Percentiles rank a stretch among this genome's conserved stretches.
phyloP scores from a whole-genome alignment of 2,888 invertebrate genomes.

The Orthosia cruda region DNA sequence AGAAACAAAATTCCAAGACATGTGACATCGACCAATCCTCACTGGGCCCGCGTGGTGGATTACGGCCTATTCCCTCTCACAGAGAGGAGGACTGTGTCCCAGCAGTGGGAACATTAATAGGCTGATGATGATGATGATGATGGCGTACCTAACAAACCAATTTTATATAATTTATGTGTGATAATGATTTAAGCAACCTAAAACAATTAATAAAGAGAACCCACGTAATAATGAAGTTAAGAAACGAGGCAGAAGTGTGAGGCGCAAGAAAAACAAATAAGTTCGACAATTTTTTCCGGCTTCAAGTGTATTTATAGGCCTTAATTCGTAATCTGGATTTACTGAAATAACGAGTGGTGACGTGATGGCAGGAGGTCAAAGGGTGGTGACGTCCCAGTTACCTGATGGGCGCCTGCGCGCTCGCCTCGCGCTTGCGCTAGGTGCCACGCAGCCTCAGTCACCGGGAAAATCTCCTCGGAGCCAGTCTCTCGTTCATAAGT shows the following conservation, averaged over 20 bases:
- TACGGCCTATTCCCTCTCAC: no score
- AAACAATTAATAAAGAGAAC: background rate
- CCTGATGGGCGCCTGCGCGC: constrained; percentile 19
- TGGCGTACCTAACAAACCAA: background rate
- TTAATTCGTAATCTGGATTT: background rate
- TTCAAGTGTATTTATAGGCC: background rate
- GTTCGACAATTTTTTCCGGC: background rate
- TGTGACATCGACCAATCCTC: no score
- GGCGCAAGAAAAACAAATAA: constrained; percentile 5
- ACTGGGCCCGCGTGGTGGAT: no score
- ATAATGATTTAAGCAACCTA: background rate
- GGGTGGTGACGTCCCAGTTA: background rate
- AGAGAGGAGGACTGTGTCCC: no score
- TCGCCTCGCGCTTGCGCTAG: background rate
- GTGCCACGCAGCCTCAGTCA: background rate
- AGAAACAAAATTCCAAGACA: no score
- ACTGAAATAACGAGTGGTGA: background rate
- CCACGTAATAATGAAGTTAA: background rate
- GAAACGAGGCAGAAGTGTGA: background rate
- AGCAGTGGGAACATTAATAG: no score
- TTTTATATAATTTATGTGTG: background rate
- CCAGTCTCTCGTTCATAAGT: background rate
- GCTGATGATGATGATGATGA: no score
- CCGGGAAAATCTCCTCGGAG: background rate
- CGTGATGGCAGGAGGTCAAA: background rate